These are phyloP conservation scores for Andrena cerasifolii DNA, from an alignment of 1,140 invertebrate genomes.

Conservation along the genomic window DNA sequence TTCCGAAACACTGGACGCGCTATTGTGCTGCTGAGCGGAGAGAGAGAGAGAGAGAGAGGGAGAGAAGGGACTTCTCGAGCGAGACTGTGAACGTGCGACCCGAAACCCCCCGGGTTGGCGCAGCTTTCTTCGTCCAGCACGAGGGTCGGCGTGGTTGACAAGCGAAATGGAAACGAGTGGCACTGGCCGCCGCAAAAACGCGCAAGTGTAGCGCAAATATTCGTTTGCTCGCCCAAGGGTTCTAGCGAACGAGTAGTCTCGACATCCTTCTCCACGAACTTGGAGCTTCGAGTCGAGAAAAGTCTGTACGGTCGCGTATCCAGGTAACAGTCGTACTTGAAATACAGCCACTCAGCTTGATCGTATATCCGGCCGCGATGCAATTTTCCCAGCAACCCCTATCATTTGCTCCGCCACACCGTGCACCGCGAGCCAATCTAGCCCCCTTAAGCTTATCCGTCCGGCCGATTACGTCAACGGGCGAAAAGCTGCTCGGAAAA, in stretches of 20 bases:
- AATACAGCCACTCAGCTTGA: too few relatives aligned
- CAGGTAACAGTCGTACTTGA: too few relatives aligned
- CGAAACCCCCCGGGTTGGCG: not conserved
- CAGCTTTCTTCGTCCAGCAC: not conserved
- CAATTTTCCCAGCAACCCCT: not conserved
- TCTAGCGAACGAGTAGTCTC: not conserved
- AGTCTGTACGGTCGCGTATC: too few relatives aligned
- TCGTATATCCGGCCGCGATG: not conserved
- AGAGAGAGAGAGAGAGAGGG: not conserved
- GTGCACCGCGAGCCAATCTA: constrained; percentile 1
- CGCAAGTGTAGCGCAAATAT: constrained; percentile 28
- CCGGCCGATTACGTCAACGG: constrained; percentile 36
- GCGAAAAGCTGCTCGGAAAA: not conserved
- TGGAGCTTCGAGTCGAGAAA: too few relatives aligned
- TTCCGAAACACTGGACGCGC: constrained; percentile 47
- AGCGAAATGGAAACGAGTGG: constrained; percentile 28
- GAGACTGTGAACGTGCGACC: constrained; percentile 25
- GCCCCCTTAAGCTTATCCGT: constrained; percentile 44
- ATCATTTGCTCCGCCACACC: not conserved
- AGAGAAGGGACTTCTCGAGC: not conserved
- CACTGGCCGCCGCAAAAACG: not conserved
- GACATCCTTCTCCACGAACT: too few relatives aligned
- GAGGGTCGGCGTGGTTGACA: not conserved
- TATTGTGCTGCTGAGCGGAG: constrained; percentile 14
- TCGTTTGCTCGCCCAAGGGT: not conserved